Percentiles rank a stretch among this genome's conserved stretches.
These are phyloP conservation scores for Hephaestus fuliginosus DNA, from an alignment of 2,797 vertebrate species.

Conservation along the genomic window DNA sequence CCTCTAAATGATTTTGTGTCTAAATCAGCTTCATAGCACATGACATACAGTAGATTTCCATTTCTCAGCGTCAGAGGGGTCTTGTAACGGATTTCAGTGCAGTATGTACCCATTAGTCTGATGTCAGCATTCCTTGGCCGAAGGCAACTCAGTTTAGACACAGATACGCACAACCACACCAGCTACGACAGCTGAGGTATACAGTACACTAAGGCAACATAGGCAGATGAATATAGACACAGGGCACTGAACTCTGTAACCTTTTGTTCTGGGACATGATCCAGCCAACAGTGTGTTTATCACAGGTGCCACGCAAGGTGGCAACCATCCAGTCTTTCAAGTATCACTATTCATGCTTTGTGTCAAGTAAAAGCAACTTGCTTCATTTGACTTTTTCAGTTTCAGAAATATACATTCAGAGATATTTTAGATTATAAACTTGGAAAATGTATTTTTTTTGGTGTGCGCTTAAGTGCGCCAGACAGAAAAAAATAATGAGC, in stretches of 20 bases:
- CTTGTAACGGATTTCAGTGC: constrained; percentile 33
- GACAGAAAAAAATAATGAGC: constrained; percentile 19
- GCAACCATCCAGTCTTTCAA: background rate
- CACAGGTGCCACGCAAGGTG: constrained; percentile 37
- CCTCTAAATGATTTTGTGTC: background rate
- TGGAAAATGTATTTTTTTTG: background rate
- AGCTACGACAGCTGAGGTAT: constrained; percentile 50
- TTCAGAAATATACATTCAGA: background rate
- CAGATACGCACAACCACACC: constrained; percentile 33
- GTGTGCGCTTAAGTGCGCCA: background rate
- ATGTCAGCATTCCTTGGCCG: constrained; percentile 42
- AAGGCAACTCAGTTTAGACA: constrained; percentile 40
- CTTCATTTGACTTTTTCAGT: background rate
- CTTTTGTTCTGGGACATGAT: constrained; percentile 69
- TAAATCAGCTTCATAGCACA: constrained; percentile 20
- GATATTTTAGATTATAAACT: background rate
- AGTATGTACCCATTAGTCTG: constrained; percentile 37
- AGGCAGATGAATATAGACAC: constrained; percentile 62
- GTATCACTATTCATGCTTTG: background rate
- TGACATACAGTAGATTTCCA: constrained; percentile 29
- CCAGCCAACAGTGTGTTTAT: constrained; percentile 40
- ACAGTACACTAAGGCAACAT: constrained; percentile 40
- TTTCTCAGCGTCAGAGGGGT: constrained; percentile 12
- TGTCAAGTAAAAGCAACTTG: background rate
- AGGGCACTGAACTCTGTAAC: constrained; percentile 72